Percentiles rank a stretch among this genome's conserved stretches.
These are phyloP conservation scores for Chrysochloris asiatica DNA, from an alignment of 2,113 vertebrate species.

Conservation along the genomic window DNA sequence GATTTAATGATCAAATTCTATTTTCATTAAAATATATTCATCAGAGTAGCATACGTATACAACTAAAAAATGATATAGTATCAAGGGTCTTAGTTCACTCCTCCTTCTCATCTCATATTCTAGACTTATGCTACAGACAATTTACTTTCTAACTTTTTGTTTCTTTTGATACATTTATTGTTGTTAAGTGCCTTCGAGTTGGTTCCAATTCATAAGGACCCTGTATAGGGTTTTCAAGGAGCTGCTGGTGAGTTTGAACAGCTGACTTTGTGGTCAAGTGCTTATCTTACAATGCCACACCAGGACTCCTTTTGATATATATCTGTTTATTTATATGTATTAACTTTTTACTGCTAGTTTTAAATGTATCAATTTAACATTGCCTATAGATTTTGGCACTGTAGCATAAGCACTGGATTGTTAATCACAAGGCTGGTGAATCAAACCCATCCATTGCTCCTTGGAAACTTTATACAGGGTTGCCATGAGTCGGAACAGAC, in stretches of 20 bases:
- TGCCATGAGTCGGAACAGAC: too few relatives aligned
- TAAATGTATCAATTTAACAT: background rate
- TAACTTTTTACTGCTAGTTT: background rate
- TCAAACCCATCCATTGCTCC: too few relatives aligned
- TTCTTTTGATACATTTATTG: too few relatives aligned
- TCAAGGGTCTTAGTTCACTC: background rate
- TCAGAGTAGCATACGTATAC: background rate
- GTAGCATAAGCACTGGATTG: background rate
- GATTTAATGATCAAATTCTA: background rate
- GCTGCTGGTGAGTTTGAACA: too few relatives aligned
- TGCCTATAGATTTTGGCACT: background rate
- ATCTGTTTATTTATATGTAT: background rate
- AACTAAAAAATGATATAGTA: background rate
- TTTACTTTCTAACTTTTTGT: background rate
- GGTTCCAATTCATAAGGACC: too few relatives aligned
- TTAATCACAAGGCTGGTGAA: too few relatives aligned
- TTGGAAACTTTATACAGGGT: too few relatives aligned
- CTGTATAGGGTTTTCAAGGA: too few relatives aligned
- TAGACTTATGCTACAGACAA: background rate
- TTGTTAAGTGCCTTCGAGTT: too few relatives aligned
- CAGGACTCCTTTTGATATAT: background rate
- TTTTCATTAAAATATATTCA: background rate
- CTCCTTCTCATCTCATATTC: background rate
- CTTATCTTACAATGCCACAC: too few relatives aligned
- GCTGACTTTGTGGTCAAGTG: too few relatives aligned